Conservation (phyloP, 2,797 vertebrate species). For the Carduelis carduelis region DNA sequence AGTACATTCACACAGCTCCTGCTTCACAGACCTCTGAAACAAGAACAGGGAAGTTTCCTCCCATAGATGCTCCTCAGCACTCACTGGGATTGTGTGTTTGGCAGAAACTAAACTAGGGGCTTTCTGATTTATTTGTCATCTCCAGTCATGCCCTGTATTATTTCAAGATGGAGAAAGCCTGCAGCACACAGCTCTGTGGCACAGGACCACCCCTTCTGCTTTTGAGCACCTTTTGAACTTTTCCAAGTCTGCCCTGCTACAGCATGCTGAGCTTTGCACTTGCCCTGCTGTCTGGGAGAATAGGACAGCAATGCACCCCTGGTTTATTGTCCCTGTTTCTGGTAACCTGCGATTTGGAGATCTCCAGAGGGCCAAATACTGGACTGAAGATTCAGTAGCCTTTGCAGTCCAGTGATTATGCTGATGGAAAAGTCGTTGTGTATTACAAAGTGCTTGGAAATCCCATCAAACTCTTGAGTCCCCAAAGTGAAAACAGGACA, state of each 20-base stretch:
- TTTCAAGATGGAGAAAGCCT: background rate
- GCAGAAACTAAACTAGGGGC: background rate
- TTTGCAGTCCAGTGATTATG: background rate
- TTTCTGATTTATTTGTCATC: background rate
- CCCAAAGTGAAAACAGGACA: background rate
- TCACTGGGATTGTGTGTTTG: background rate
- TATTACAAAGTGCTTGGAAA: background rate
- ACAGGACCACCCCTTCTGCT: background rate
- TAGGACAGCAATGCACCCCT: background rate
- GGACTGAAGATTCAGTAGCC: background rate
- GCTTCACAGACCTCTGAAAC: background rate
- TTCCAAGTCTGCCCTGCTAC: background rate
- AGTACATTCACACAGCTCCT: background rate
- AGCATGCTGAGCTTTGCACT: background rate
- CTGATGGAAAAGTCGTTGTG: background rate
- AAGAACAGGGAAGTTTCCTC: background rate
- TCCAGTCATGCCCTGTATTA: background rate
- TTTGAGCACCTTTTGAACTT: background rate
- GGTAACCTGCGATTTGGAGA: background rate
- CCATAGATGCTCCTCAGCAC: rapidly evolving
- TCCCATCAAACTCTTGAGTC: background rate
- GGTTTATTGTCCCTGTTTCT: background rate
- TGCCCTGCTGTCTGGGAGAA: background rate
- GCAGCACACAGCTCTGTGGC: background rate
- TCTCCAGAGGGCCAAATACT: background rate